phyloP scores from a whole-genome alignment of 1,140 invertebrate genomes.

The Fopius arisanus region DNA sequence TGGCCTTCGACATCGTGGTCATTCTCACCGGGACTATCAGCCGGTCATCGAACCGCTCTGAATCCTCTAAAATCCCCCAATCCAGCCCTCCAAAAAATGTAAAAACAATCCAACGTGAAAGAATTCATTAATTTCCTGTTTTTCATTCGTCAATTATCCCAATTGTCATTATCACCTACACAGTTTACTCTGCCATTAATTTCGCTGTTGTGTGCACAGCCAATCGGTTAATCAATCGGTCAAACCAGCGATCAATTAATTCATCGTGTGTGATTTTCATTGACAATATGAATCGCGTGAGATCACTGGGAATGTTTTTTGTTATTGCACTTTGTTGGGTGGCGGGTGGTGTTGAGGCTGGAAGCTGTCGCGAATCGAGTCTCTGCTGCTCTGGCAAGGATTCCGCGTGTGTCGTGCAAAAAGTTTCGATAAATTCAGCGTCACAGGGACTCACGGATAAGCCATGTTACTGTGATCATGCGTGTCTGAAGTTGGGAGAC shows the following conservation, averaged over 20 bases:
- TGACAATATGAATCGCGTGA: not conserved
- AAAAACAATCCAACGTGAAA: too few relatives aligned
- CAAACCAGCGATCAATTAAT: not conserved
- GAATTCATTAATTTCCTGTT: too few relatives aligned
- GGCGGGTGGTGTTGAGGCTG: slow-evolving; percentile 44
- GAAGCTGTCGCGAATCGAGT: slow-evolving; percentile 74
- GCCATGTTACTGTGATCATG: slow-evolving; percentile 85
- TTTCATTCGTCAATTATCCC: too few relatives aligned
- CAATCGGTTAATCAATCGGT: not conserved
- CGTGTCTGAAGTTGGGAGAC: slow-evolving; percentile 81
- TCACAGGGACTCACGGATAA: slow-evolving; percentile 80
- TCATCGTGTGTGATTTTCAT: not conserved
- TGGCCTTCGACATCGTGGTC: slow-evolving; percentile 24
- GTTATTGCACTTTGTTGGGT: slow-evolving; percentile 15
- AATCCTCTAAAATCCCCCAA: not conserved
- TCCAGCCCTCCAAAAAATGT: not conserved
- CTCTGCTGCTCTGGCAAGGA: slow-evolving; percentile 79
- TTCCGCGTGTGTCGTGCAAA: slow-evolving; percentile 83
- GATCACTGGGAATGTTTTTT: not conserved
- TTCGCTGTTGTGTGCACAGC: too few relatives aligned
- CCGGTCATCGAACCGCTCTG: slow-evolving; percentile 11
- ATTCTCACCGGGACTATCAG: slow-evolving; percentile 1
- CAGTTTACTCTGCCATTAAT: too few relatives aligned
- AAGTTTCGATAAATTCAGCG: slow-evolving; percentile 79
- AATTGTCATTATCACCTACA: too few relatives aligned